A percentile compares a stretch with the other conserved stretches of the same genome.
These are phyloP conservation scores for Acronicta aceris DNA, from an alignment of 2,888 invertebrate genomes.

Conservation along the genomic window DNA sequence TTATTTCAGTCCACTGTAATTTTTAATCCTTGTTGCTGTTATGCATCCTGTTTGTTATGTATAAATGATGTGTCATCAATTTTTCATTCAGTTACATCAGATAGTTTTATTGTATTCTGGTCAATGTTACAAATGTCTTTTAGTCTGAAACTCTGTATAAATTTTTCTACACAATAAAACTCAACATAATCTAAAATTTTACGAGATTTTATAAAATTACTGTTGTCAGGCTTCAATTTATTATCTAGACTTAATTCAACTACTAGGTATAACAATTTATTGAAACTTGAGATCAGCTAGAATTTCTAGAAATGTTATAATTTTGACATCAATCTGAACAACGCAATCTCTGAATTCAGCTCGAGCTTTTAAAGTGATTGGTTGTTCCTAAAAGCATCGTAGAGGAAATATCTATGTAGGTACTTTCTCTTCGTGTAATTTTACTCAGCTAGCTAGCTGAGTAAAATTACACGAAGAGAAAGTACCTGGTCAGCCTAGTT, in stretches of 20 bases:
- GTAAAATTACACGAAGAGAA: constrained; percentile 16
- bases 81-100: too few relatives aligned
- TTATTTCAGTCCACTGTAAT: neutral
- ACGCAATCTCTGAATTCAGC: constrained; percentile 21
- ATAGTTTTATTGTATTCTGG: too few relatives aligned
- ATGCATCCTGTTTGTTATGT: too few relatives aligned
- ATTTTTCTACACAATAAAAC: too few relatives aligned
- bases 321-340: constrained; percentile 37
- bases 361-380: constrained; percentile 47
- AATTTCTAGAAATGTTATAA: constrained; percentile 19
- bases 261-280: neutral
- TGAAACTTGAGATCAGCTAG: neutral
- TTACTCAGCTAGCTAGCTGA: constrained; percentile 1
- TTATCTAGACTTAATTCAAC: neutral
- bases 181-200: too few relatives aligned
- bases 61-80: neutral
- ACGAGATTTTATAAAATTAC: neutral
- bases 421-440: constrained; percentile 16
- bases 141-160: too few relatives aligned
- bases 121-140: too few relatives aligned
- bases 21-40: neutral
- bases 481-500: constrained; percentile 2
- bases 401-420: constrained; percentile 12
- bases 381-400: constrained; percentile 24
- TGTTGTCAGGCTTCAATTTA: neutral